A percentile compares a stretch with the other conserved stretches of the same genome.
These are phyloP conservation scores for chimpanzee (Pan troglodytes) DNA, from an alignment of 2,113 vertebrate genomes.

Conservation along the genomic window NHGRI_mPanTro3-v2.1_pri NC_086015.1:178576001-178576500, in stretches of 20 bases:
- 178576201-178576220: background rate
- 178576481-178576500: background rate
- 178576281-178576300: background rate
- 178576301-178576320: background rate
- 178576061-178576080: background rate
- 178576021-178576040: background rate
- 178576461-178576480: background rate
- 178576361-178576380: background rate
- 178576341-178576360: background rate
- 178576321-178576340: background rate
- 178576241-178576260: background rate
- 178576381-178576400: background rate
- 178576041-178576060: background rate
- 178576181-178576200: background rate
- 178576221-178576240: background rate
- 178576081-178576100: background rate
- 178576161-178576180: background rate
- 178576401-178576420: conserved; percentile 16
- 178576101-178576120: background rate
- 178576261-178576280: background rate
- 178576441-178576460: background rate
- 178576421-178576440: conserved; percentile 14
- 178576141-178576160: conserved; percentile 14
- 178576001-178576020: background rate
- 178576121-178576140: background rate